These are phyloP conservation scores for Mesitornis unicolor DNA, from an alignment of 2,113 vertebrate species.

Conservation along the genomic window DNA sequence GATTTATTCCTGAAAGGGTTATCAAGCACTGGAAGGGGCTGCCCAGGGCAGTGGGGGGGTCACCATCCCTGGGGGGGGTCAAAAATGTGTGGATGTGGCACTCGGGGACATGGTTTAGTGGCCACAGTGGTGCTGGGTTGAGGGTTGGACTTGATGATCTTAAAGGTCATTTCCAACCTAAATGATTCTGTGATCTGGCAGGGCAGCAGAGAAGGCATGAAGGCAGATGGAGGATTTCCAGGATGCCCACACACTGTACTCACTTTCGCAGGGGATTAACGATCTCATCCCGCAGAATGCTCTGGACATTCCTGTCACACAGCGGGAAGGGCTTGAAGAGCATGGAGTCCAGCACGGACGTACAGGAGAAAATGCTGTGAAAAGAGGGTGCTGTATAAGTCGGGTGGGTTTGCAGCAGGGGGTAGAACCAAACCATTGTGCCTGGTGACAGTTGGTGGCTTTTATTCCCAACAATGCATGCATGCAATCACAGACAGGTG, in stretches of 20 bases:
- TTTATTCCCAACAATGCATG: background rate
- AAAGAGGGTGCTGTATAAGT: background rate
- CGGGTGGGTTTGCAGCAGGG: background rate
- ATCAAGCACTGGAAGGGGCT: too few species aligned
- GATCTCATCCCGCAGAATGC: slow-evolving; percentile 81
- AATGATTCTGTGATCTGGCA: too few species aligned
- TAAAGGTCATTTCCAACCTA: too few species aligned
- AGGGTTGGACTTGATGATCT: too few species aligned
- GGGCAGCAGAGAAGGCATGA: background rate
- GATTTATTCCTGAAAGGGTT: too few species aligned
- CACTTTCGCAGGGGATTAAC: slow-evolving; percentile 87
- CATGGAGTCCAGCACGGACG: slow-evolving; percentile 85
- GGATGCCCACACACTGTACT: background rate
- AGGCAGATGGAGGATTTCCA: background rate
- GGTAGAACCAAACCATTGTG: background rate
- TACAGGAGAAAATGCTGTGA: slow-evolving; percentile 87
- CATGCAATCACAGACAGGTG: background rate
- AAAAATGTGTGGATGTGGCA: too few species aligned
- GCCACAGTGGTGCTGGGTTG: too few species aligned
- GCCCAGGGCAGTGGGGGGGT: too few species aligned
- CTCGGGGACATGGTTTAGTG: too few species aligned
- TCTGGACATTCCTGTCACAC: slow-evolving; percentile 76
- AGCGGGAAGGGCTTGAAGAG: slow-evolving; percentile 77
- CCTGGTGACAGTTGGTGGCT: background rate
- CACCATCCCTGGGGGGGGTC: too few species aligned